Base-by-base conservation (phyloP, 2,797 vertebrate species). In the Telmatherina bonti region DNA sequence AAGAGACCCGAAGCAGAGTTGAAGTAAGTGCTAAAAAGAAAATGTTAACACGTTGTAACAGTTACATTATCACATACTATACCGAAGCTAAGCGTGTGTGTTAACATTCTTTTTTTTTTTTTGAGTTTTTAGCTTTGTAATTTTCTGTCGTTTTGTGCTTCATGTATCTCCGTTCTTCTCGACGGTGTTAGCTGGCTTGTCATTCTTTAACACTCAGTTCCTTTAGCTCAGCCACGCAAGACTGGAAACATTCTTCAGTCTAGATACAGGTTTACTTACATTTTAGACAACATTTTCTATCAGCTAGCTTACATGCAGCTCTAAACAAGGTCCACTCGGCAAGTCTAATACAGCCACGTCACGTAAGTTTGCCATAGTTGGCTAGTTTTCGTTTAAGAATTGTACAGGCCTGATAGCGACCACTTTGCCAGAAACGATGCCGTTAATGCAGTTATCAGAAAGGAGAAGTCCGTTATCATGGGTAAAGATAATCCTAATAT, bases 11-110 rank as follows among this genome's bases (percentile, higher is more conserved):
- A 35, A 35, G 6, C 18, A 52, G 9, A 64, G 4, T 2, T 4
- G 70, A 72, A 88, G 92, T 93, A 91, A 91, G 92, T 86, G 1
- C 18, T 7, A 7, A 49, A 41, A 15, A 27, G 12, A 54, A 64
- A 9, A 5, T 16, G 35, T 36, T 36, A 36, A 36, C 35, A 2
- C 12, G 35, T 36, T 12, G 38, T 18, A 16, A 41, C 38, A 41
- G 6, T 41, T 38, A 7, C 35, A 30, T 38, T 0, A 15, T 7
- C 0, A 31, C 3, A 5, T 0, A 4, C 27, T 60, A 36, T 22
- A 7, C 56, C 0, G 0, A 38, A 13, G 22, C 49, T 67, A 0
- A 22, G 13, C 35, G 27, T 16, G 1, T 27, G 1, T 8, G 0
- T 7, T 0, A 11, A 24, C 11, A n/a, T n/a, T n/a, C n/a, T n/a